phyloP scores from a whole-genome alignment of 2,113 vertebrate species.

The Mus spicilegus region DNA sequence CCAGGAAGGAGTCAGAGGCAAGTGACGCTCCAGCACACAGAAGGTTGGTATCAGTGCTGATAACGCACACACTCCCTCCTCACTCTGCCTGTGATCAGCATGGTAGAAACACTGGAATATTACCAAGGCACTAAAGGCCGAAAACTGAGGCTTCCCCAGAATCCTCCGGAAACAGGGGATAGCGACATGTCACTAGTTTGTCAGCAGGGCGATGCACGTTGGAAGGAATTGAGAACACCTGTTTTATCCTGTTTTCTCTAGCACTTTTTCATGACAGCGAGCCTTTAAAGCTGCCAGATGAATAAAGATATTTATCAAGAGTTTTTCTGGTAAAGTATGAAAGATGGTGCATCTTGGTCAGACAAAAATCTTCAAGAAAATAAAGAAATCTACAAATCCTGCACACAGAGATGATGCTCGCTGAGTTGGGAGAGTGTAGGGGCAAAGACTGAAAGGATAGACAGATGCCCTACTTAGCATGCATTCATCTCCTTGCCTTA shows the following conservation, averaged over 20 bases:
- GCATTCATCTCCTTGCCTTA: background rate
- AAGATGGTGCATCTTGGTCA: slow-evolving; percentile 19
- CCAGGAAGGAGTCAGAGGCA: slow-evolving; percentile 2
- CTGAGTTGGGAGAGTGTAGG: background rate
- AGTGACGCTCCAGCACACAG: background rate
- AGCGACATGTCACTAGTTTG: background rate
- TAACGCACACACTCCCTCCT: background rate
- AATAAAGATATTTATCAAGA: slow-evolving; percentile 31
- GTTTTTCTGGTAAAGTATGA: slow-evolving; percentile 7
- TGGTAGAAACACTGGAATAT: background rate
- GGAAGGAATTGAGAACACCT: background rate
- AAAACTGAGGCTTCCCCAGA: background rate
- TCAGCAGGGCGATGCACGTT: background rate
- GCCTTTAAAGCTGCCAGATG: slow-evolving; percentile 6
- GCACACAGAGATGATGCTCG: background rate
- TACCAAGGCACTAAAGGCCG: background rate
- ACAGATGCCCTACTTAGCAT: background rate
- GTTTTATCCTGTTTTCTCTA: slow-evolving; percentile 15
- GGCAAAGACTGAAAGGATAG: background rate
- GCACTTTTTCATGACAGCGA: slow-evolving; percentile 26
- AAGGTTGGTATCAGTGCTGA: background rate
- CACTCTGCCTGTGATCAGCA: background rate
- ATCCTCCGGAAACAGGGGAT: background rate
- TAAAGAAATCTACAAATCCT: slow-evolving; percentile 25
- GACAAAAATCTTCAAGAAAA: slow-evolving; percentile 18